Base-by-base conservation (phyloP, 2,888 invertebrate species). In the Drosophila prostipennis region DNA sequence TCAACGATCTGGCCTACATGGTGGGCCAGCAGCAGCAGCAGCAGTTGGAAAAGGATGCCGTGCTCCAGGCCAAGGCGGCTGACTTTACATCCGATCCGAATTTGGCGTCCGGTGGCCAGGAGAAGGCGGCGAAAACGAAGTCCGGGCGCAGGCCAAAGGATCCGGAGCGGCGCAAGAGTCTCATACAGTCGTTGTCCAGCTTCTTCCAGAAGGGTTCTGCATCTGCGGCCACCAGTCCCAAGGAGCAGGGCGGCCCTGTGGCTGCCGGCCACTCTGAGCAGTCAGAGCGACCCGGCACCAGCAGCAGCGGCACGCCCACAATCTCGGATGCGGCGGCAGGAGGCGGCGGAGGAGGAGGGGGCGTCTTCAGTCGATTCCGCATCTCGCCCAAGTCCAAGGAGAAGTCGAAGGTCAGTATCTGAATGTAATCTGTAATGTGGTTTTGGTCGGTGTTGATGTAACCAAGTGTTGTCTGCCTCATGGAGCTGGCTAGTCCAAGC, bases 151-250 rank as follows among this genome's bases (percentile, higher is more conserved):
- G 91, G 1, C 80, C 84, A 53, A 95, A 95, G 86, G 95, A 95
- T 89, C 93, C 94, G 0, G 96, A 96, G 84, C 93, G 96, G 73
- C 93, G 96, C 71, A 96, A 95, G 87, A 96, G 96, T 91, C 95
- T 97, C 56, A 96, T 97, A 87, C 96, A 96, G 92, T 95, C 96
- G 55, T 95, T 97, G 72, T 95, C 96, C 16, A 96, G 95, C 90
- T 96, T 97, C 91, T 96, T 97, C 90, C 94, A 95, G 83, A 95
- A 96, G 91, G 95, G 95, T 43, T 34, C 61, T 7, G n/a, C 36
- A 4, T 72, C 40, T 68, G 59, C 43, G 77, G 67, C 69, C 36
- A 74, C 55, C 36, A 83, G 71, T 69, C 29, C 76, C 36, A 87
- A 84, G 60, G 79, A 82, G 34, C 69, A 58, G 52, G 69, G 65